phyloP scores from a whole-genome alignment of 2,888 invertebrate species.

The Andrena praecox region DNA sequence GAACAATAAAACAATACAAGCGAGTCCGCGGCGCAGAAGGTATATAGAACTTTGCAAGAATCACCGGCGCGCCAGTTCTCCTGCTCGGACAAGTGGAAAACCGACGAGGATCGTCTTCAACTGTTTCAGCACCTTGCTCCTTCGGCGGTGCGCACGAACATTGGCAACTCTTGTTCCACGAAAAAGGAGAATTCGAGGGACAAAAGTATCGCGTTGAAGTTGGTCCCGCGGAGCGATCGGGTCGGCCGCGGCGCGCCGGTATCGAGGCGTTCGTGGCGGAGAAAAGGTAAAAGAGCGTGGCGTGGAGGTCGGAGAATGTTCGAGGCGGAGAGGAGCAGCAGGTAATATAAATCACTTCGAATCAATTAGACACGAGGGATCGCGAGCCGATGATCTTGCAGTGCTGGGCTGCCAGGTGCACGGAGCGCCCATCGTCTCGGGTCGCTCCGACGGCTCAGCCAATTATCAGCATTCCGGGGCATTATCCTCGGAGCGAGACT shows the following conservation, averaged over 20 bases:
- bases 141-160: too few species aligned
- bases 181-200: neutral
- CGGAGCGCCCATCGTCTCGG: conserved; percentile 68
- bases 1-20: too few species aligned
- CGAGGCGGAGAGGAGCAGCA: conserved; percentile 70
- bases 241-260: neutral
- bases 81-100: conserved; percentile 5
- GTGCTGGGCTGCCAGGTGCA: conserved; percentile 75
- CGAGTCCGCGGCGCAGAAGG: too few species aligned
- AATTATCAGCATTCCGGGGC: conserved; percentile 83
- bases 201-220: conserved; percentile 9
- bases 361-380: conserved; percentile 83
- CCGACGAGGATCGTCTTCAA: neutral
- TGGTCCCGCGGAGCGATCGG: conserved; percentile 6
- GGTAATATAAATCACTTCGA: conserved; percentile 81
- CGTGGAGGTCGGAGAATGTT: conserved; percentile 58
- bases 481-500: conserved; percentile 77
- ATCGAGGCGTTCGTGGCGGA: conserved; percentile 11
- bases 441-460: conserved; percentile 73
- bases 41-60: too few species aligned
- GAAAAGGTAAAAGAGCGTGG: conserved; percentile 53
- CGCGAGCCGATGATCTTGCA: conserved; percentile 80
- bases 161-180: neutral
- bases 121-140: too few species aligned
- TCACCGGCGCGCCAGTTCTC: neutral